Conservation (phyloP, 2,888 invertebrate genomes). For the Hyalella azteca region DNA sequence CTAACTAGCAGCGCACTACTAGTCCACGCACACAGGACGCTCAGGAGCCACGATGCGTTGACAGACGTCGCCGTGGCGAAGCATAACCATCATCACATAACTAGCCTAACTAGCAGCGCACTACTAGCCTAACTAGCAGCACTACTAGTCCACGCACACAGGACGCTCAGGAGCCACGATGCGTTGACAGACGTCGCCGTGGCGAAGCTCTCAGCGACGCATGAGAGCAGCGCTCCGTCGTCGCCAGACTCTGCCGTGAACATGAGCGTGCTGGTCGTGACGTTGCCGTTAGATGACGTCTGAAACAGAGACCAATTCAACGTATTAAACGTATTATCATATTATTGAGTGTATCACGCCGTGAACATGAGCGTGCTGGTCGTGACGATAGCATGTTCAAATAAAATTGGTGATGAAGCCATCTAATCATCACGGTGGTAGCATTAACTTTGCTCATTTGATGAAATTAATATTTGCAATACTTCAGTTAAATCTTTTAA, state of each 20-base stretch:
- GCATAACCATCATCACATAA: no score
- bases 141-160: constrained; percentile 81
- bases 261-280: constrained; percentile 76
- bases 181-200: constrained; percentile 71
- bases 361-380: constrained; percentile 76
- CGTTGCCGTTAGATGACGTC: constrained; percentile 79
- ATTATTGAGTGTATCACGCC: constrained; percentile 69
- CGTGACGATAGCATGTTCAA: no score
- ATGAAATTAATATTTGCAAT: no score
- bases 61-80: constrained; percentile 64
- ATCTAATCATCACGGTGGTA: no score
- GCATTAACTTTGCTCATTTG: no score
- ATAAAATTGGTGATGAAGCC: no score
- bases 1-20: no score
- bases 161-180: constrained; percentile 80
- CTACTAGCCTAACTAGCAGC: no score
- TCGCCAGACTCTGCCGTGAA: constrained; percentile 79
- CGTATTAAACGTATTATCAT: no score
- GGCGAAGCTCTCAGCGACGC: constrained; percentile 76
- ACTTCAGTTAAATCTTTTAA: no score
- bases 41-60: constrained; percentile 80
- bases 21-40: constrained; percentile 83
- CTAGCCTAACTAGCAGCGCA: no score
- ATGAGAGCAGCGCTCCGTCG: constrained; percentile 78
- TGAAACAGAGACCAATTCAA: no score